Conservation (phyloP, 2,888 invertebrate species). For the Lamellibrachia satsuma region DNA sequence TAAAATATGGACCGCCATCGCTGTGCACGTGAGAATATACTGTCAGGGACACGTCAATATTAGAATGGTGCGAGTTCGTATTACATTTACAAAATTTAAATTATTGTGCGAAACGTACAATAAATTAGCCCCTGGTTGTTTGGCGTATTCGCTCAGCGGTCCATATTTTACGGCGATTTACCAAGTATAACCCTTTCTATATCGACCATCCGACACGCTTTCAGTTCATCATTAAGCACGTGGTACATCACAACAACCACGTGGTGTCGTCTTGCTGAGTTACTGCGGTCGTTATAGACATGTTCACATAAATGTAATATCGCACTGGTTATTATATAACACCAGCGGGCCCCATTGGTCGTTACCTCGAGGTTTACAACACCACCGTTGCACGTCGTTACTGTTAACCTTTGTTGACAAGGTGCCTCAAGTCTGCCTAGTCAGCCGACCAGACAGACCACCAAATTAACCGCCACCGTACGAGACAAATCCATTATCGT, state of each 20-base stretch:
- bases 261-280: neutral
- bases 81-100: neutral
- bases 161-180: too few relatives aligned
- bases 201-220: neutral
- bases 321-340: neutral
- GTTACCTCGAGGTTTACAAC: neutral
- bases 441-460: neutral
- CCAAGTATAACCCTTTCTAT: neutral
- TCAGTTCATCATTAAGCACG: constrained; percentile 9
- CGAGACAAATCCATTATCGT: neutral
- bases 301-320: neutral
- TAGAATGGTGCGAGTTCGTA: neutral
- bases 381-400: neutral
- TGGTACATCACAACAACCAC: neutral
- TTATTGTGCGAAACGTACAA: neutral
- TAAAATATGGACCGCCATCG: neutral
- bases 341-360: neutral
- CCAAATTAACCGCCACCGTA: neutral
- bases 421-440: neutral
- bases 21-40: neutral
- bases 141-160: neutral
- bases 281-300: neutral
- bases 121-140: neutral
- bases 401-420: neutral
- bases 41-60: neutral